Evolutionary conservation across 2,113 vertebrate species (phyloP), one percentile per base, ranked within the genome.

Genomic region (Oenanthe oenanthe): DNA sequence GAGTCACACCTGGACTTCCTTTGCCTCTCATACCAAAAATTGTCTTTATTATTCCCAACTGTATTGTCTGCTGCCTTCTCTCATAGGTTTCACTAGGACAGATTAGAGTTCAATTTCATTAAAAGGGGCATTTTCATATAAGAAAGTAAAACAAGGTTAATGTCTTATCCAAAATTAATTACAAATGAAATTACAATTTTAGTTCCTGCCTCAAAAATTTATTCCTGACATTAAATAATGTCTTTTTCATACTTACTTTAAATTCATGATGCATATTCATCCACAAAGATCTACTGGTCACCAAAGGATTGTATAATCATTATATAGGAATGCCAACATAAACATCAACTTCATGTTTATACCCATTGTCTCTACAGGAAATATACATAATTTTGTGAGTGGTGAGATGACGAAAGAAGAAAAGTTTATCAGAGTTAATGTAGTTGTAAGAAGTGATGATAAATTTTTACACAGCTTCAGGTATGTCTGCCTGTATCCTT

Each of bases 1-100:
- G 82, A 74, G 68, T 96, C 47, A 88, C 91, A 70, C 95, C 95
- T 85, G 88, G 91, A 56, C 86, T 96, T 42, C 68, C 91, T 85
- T 96, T 96, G 16, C 82, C 74, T 67, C 67, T 95, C 17, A 76
- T 95, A 91, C 82, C 74, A 79, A 72, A 65, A 86, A 70, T 3
- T 36, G 54, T 63, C 43, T 83, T 83, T 68, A 48, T 65, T 89
- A 38, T 83, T 92, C 36, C 24, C 18, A 53, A 76, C 36, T 32
- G 17, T 38, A 31, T 36, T 43, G 7, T 77, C 42, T 85, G 51
- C 61, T 78, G 58, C 66, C 60, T 60, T 68, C 17, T 67, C 38
- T 91, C 45, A 13, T 40, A 6, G 66, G 32, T 67, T 68, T 95
- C n/a, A 3, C 32, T 58, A n/a, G 32, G 34, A 47, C 5, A 71